Evolutionary conservation across 2,888 invertebrate genomes (phyloP).

Genomic region (Hedya salicella): DNA sequence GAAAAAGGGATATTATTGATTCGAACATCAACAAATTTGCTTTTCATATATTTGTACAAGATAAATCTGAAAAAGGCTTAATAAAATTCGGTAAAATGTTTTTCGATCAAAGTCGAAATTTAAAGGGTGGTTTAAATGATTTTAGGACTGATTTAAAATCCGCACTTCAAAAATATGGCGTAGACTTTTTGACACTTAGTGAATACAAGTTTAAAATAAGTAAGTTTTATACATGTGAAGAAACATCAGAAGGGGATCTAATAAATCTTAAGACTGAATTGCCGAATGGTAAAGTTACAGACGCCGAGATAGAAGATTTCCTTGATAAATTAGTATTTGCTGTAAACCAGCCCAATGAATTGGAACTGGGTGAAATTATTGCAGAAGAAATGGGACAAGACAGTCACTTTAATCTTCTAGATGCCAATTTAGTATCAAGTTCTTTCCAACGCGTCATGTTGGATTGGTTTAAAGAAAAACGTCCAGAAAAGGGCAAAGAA

Average conservation of each 20-base stretch:
- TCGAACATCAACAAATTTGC: background rate
- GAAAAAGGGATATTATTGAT: background rate
- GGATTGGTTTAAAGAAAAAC: conserved; percentile 4
- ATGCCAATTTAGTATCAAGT: conserved; percentile 1
- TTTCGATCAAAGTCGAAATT: background rate
- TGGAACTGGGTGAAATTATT: conserved; percentile 2
- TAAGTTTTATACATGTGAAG: background rate
- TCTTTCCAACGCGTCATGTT: background rate
- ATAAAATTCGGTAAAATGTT: background rate
- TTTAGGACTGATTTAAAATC: background rate
- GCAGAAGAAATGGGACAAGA: background rate
- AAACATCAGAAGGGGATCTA: background rate
- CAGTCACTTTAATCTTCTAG: background rate
- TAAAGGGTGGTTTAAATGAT: background rate
- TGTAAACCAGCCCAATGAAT: background rate
- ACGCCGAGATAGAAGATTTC: background rate
- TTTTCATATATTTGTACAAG: background rate
- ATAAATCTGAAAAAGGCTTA: background rate
- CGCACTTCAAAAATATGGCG: background rate
- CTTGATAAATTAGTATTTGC: background rate
- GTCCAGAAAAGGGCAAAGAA: background rate
- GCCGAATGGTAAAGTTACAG: background rate
- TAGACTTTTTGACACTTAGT: background rate
- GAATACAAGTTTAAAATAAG: background rate
- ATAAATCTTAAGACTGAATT: background rate